These are phyloP conservation scores for Aeoliscus strigatus DNA, from an alignment of 2,797 vertebrate genomes.

Conservation along the genomic window DNA sequence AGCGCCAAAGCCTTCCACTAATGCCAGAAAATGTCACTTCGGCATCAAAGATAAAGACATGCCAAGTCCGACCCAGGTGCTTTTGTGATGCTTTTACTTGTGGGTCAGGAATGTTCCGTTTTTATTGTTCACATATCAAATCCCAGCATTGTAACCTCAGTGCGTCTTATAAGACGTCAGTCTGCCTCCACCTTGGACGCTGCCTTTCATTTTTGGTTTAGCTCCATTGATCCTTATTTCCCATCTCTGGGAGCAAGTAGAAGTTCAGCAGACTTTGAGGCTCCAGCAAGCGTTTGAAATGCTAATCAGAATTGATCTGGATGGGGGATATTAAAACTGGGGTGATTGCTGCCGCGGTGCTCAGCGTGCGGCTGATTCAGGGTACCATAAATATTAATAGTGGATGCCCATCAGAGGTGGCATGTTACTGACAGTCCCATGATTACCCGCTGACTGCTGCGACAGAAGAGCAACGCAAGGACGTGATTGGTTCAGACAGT, in stretches of 20 bases:
- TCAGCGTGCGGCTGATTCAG: conserved; percentile 66
- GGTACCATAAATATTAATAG: conserved; percentile 71
- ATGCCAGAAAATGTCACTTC: conserved; percentile 64
- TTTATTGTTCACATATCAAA: conserved; percentile 29
- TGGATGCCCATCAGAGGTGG: conserved; percentile 62
- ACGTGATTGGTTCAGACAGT: conserved; percentile 50
- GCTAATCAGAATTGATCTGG: conserved; percentile 72
- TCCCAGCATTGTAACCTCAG: conserved; percentile 6
- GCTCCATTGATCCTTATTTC: no score
- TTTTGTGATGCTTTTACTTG: conserved; percentile 39
- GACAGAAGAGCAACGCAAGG: conserved; percentile 34
- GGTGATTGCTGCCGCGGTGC: conserved; percentile 66
- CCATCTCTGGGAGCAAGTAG: conserved; percentile 51
- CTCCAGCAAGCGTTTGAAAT: conserved; percentile 55
- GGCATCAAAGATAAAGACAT: conserved; percentile 50
- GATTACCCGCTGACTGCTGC: conserved; percentile 61
- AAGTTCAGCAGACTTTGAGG: conserved; percentile 49
- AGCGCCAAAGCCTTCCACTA: conserved; percentile 44
- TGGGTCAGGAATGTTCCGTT: no score
- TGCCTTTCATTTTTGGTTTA: conserved; percentile 35
- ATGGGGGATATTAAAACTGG: conserved; percentile 55
- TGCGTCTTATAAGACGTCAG: no score
- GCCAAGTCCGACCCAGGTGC: conserved; percentile 47
- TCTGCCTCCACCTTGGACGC: no score
- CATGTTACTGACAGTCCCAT: conserved; percentile 63